These are phyloP conservation scores for Xyrichtys novacula DNA, from an alignment of 2,797 vertebrate genomes.

Conservation along the genomic window DNA sequence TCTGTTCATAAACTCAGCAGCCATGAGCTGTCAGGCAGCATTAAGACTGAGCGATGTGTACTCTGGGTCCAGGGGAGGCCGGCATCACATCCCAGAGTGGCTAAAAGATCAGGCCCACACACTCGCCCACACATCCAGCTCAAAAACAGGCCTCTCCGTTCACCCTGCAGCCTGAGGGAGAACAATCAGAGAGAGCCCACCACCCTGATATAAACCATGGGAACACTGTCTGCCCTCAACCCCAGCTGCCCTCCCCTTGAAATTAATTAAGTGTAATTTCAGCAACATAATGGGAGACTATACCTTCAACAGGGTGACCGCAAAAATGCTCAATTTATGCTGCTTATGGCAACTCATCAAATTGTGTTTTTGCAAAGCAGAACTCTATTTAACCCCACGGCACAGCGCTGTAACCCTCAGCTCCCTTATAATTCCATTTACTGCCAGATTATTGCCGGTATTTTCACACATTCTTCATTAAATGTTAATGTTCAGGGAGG, in stretches of 20 bases:
- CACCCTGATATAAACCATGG: slow-evolving; percentile 59
- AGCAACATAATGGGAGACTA: slow-evolving; percentile 46
- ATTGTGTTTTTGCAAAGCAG: slow-evolving; percentile 46
- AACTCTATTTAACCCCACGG: slow-evolving; percentile 39
- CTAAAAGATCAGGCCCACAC: slow-evolving; percentile 54
- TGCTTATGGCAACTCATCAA: slow-evolving; percentile 38
- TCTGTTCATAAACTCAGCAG: slow-evolving; percentile 30
- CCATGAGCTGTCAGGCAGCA: slow-evolving; percentile 76
- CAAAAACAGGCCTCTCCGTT: slow-evolving; percentile 57
- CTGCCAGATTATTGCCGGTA: slow-evolving; percentile 33
- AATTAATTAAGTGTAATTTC: slow-evolving; percentile 72
- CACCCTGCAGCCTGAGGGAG: slow-evolving; percentile 45
- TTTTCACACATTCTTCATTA: slow-evolving; percentile 56
- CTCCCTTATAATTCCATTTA: slow-evolving; percentile 49
- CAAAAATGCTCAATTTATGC: slow-evolving; percentile 39
- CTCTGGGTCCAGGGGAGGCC: slow-evolving; percentile 43
- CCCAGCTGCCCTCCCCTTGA: slow-evolving; percentile 56
- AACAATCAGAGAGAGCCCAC: slow-evolving; percentile 38
- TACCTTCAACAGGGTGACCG: slow-evolving; percentile 37
- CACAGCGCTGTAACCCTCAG: slow-evolving; percentile 40
- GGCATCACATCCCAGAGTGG: slow-evolving; percentile 45
- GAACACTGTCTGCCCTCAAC: slow-evolving; percentile 49
- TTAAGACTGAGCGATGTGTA: slow-evolving; percentile 61
- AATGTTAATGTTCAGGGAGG: slow-evolving; percentile 28
- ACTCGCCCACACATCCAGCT: slow-evolving; percentile 44